Base-by-base conservation (phyloP, 2,797 vertebrate species). In the Periophthalmus magnuspinnatus region DNA sequence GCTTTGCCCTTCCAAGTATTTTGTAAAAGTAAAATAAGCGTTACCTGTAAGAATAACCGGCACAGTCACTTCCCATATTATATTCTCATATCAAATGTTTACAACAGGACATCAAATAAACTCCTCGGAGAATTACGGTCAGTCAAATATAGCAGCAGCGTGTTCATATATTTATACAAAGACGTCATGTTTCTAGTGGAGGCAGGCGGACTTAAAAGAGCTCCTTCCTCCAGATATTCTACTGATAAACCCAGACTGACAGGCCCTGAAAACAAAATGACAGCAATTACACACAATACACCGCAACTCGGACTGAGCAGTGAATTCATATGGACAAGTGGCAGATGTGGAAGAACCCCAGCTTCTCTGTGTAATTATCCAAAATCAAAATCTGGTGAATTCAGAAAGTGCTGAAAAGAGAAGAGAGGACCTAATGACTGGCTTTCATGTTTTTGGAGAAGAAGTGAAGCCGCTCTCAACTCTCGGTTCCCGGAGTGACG, bases 231-330 rank as follows among this genome's bases (percentile, higher is more conserved):
- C 8, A 68, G 65, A 41, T 71, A 55, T 79, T 81, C 77, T 61
- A 77, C 72, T 45, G 65, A 77, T 47, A 71, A 74, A 66, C 36
- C 60, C 7, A 71, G 65, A 81, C 68, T 81, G 79, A 77, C 79
- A 82, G 59, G 14, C 47, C 17, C 55, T 38, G 68, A 81, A 79
- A 83, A 86, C 64, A 81, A 79, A 56, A 36, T 70, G 79, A 77
- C 66, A 76, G 68, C 67, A 50, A 69, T 79, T 67, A 78, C 65
- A 77, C 57, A 5, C 5, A 58, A 68, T 60, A 64, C 78, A 24
- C 68, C 52, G 45, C 0, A 0, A 52, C 24, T 45, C 16, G 60
- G 59, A 21, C 41, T 47, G 22, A 78, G 41, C 67, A 63, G 66
- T 38, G 67, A 59, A 63, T 71, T 54, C 61, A 68, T 45, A 38